A percentile compares a stretch with the other conserved stretches of the same genome.
Conservation (phyloP, 1,140 invertebrate genomes). For the Contarinia nasturtii region DNA sequence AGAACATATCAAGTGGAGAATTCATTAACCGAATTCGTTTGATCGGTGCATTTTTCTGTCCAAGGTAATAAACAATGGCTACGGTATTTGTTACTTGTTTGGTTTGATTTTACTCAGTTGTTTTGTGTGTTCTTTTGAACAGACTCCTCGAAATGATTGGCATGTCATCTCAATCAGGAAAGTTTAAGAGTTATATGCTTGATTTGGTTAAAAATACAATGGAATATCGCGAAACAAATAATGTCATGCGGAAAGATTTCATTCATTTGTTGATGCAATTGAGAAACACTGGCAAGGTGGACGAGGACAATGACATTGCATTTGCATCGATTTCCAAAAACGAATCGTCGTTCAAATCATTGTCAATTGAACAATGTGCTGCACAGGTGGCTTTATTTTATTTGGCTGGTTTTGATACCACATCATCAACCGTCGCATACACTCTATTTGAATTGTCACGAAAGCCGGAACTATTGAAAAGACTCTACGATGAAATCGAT, state of each 20-base stretch:
- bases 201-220: conserved; percentile 31
- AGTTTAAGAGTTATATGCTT: conserved; percentile 22
- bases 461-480: conserved; percentile 28
- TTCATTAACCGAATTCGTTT: conserved; percentile 8
- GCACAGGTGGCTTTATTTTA: conserved; percentile 44
- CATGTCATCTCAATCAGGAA: not conserved
- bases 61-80: conserved; percentile 14
- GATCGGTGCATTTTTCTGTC: conserved; percentile 11
- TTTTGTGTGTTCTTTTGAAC: not conserved
- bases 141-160: not conserved
- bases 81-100: not conserved
- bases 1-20: not conserved
- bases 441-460: conserved; percentile 34
- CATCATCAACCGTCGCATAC: conserved; percentile 36
- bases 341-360: conserved; percentile 5
- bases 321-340: conserved; percentile 14
- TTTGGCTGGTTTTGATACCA: conserved; percentile 53
- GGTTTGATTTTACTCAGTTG: not conserved
- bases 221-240: conserved; percentile 26
- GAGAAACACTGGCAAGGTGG: not conserved
- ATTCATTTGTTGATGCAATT: conserved; percentile 24
- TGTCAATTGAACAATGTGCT: conserved; percentile 28
- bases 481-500: conserved; percentile 34
- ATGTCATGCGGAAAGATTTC: conserved; percentile 30
- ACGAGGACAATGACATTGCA: not conserved